Conservation (phyloP, 2,888 invertebrate genomes). For the Pseudolycoriella hygida region DNA sequence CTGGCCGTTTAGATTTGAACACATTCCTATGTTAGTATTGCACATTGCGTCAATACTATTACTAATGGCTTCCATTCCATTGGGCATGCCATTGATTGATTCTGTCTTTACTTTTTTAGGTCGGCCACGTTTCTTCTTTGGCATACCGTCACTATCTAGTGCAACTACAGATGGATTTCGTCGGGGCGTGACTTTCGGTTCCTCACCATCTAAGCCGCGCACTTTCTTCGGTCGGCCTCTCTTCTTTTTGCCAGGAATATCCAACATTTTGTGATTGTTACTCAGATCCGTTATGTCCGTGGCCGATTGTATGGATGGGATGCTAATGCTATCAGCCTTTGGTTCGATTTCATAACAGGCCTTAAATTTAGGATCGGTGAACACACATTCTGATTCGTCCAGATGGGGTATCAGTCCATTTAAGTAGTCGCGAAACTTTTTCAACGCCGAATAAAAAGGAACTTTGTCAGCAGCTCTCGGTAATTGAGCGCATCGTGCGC, state of each 20-base stretch:
- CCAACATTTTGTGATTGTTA: slow-evolving; percentile 25
- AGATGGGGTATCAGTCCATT: slow-evolving; percentile 71
- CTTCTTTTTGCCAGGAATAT: slow-evolving; percentile 63
- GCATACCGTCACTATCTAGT: slow-evolving; percentile 28
- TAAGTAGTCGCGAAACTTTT: slow-evolving; percentile 87
- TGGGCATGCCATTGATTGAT: slow-evolving; percentile 7
- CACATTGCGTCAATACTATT: neutral
- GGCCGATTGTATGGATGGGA: neutral
- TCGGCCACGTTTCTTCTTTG: slow-evolving; percentile 74
- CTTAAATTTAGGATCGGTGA: slow-evolving; percentile 52
- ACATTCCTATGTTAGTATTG: neutral
- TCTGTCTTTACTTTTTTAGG: slow-evolving; percentile 64
- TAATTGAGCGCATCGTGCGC: slow-evolving; percentile 89
- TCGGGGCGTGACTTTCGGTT: slow-evolving; percentile 10
- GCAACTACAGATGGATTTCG: slow-evolving; percentile 3
- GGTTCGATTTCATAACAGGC: slow-evolving; percentile 34
- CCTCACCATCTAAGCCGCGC: slow-evolving; percentile 42
- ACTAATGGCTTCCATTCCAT: neutral
- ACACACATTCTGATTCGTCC: slow-evolving; percentile 76
- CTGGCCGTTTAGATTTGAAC: slow-evolving; percentile 12
- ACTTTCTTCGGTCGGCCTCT: slow-evolving; percentile 76
- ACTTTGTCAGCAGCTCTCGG: slow-evolving; percentile 97
- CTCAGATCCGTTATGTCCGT: slow-evolving; percentile 30
- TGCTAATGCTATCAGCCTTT: neutral
- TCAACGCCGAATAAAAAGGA: slow-evolving; percentile 89